These are phyloP conservation scores for Heliconius cydno DNA, from an alignment of 2,888 invertebrate genomes.

Conservation along the genomic window DNA sequence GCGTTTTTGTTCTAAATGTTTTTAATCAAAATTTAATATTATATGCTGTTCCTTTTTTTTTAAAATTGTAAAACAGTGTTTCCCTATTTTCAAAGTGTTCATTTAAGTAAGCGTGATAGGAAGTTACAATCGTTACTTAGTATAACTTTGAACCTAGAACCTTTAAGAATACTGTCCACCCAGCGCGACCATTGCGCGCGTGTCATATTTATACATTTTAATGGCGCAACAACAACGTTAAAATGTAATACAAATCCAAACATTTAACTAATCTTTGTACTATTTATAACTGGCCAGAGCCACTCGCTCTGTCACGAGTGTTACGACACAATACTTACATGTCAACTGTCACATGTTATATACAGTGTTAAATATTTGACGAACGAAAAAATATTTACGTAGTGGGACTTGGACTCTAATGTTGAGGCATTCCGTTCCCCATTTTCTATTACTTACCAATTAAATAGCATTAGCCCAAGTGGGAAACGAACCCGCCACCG, in stretches of 20 bases:
- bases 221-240: background rate
- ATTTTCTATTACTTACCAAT: background rate
- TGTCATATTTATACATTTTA: background rate
- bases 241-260: background rate
- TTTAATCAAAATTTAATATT: too few relatives aligned
- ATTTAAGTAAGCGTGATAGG: too few relatives aligned
- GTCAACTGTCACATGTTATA: background rate
- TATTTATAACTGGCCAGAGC: slow-evolving; percentile 4
- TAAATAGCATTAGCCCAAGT: background rate
- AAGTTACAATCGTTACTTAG: background rate
- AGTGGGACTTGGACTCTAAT: too few relatives aligned
- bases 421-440: too few relatives aligned
- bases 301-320: background rate
- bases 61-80: too few relatives aligned
- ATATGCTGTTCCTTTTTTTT: too few relatives aligned
- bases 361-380: too few relatives aligned
- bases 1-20: too few relatives aligned
- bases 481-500: background rate
- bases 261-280: background rate
- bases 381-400: too few relatives aligned
- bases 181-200: background rate
- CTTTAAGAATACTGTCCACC: background rate
- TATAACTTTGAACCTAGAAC: background rate
- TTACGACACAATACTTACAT: background rate
- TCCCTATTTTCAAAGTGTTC: too few relatives aligned